Conservation (phyloP, 1,140 invertebrate species). For the Goniozus legneri region DNA sequence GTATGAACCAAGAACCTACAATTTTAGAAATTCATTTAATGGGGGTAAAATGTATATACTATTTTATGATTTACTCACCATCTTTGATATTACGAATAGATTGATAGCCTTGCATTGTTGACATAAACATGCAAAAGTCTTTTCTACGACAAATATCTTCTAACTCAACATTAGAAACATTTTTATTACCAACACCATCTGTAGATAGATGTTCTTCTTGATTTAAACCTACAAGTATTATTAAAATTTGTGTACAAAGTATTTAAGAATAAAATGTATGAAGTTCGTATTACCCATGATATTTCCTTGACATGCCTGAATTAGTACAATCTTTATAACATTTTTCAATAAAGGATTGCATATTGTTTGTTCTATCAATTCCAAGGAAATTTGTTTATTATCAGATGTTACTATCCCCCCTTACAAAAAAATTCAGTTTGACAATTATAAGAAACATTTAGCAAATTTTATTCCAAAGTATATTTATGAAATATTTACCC, state of each 20-base stretch:
- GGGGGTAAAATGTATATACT: not conserved
- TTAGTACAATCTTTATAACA: conserved; percentile 31
- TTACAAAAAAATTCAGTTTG: conserved; percentile 9
- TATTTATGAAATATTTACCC: conserved; percentile 13
- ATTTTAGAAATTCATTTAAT: not conserved
- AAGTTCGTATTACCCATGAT: conserved; percentile 17
- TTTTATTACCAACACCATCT: conserved; percentile 9
- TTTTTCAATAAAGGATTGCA: conserved; percentile 21
- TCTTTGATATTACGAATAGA: conserved; percentile 27
- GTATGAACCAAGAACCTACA: conserved; percentile 35
- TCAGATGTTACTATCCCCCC: conserved; percentile 23
- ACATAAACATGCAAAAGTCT: conserved; percentile 28
- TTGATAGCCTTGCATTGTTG: conserved; percentile 24
- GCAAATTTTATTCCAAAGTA: not conserved
- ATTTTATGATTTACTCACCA: conserved; percentile 24
- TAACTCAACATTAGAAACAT: too few species aligned
- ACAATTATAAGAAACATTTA: not conserved
- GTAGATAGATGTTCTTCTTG: not conserved
- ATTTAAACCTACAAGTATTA: not conserved
- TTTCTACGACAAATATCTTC: conserved; percentile 1
- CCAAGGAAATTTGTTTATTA: conserved; percentile 17
- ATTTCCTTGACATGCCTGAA: conserved; percentile 33
- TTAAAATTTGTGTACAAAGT: not conserved
- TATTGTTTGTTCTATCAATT: conserved; percentile 17
- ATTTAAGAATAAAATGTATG: conserved; percentile 1